Evolutionary conservation across 2,113 vertebrate genomes (phyloP).

Genomic region (Corythoichthys haematopterus): DNA sequence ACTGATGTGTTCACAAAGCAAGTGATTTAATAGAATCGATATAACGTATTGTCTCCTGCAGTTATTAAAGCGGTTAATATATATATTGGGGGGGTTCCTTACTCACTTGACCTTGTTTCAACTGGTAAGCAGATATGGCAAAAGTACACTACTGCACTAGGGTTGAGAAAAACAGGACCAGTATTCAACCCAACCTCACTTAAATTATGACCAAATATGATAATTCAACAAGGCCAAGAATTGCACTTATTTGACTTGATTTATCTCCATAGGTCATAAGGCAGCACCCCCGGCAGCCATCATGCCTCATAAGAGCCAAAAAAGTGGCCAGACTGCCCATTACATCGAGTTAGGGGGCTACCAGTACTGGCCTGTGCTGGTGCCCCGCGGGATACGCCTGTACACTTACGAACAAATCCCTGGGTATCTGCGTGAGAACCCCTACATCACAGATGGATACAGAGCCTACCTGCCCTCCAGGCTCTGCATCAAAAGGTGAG

Average conservation of each 20-base stretch:
- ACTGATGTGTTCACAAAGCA: neutral
- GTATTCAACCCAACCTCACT: neutral
- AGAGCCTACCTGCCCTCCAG: slow-evolving; percentile 91
- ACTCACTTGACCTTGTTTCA: neutral
- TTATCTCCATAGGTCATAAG: slow-evolving; percentile 9
- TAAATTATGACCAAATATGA: neutral
- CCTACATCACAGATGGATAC: slow-evolving; percentile 97
- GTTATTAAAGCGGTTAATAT: neutral
- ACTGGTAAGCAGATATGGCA: neutral
- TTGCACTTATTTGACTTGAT: neutral
- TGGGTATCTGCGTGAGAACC: slow-evolving; percentile 90
- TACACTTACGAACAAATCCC: slow-evolving; percentile 97
- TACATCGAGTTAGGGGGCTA: slow-evolving; percentile 93
- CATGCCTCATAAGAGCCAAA: slow-evolving; percentile 88
- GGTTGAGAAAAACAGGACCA: neutral
- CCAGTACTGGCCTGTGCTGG: slow-evolving; percentile 92
- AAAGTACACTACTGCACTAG: neutral
- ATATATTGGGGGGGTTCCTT: neutral
- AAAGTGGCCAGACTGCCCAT: slow-evolving; percentile 73
- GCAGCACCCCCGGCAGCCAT: neutral
- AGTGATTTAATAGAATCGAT: neutral
- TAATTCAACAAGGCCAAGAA: neutral
- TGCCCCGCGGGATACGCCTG: slow-evolving; percentile 87
- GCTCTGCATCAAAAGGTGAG: slow-evolving; percentile 90
- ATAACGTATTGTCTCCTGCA: neutral